Percentiles rank a stretch among this genome's conserved stretches.
Evolutionary conservation across 2,113 vertebrate genomes (phyloP).

Genomic region (Nyctibius bracteatus): DNA sequence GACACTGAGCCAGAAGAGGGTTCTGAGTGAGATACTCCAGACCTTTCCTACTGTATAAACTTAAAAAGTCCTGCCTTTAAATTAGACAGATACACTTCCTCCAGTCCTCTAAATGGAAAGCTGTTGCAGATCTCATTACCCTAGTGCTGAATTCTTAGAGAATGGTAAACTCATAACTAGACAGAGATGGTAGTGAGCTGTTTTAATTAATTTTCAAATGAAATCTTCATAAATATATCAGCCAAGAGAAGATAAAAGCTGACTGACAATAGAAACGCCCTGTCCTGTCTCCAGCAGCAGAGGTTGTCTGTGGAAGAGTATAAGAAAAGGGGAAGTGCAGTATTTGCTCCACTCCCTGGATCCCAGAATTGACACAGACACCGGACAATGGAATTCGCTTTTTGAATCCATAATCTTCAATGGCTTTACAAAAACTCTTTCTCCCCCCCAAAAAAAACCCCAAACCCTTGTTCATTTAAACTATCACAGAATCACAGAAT

Average conservation of each 20-base stretch:
- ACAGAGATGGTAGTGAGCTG: background rate
- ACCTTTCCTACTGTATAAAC: background rate
- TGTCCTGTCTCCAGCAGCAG: background rate
- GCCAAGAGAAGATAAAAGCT: background rate
- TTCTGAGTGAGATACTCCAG: background rate
- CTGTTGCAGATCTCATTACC: background rate
- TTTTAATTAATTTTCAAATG: background rate
- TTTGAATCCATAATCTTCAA: background rate
- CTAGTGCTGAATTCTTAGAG: background rate
- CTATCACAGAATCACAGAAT: no score
- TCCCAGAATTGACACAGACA: background rate
- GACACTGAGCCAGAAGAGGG: background rate
- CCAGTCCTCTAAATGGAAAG: background rate
- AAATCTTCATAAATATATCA: background rate
- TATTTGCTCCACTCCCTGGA: background rate
- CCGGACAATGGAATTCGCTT: background rate
- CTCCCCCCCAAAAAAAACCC: accelerated
- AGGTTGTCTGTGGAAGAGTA: background rate
- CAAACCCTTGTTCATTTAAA: background rate
- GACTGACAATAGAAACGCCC: background rate
- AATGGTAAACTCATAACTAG: background rate
- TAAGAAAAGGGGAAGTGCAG: background rate
- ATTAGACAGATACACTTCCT: background rate
- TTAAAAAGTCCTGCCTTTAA: background rate
- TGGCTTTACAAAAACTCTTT: background rate